phyloP scores from a whole-genome alignment of 1,140 invertebrate species.

The Matsumurasca onukii region DNA sequence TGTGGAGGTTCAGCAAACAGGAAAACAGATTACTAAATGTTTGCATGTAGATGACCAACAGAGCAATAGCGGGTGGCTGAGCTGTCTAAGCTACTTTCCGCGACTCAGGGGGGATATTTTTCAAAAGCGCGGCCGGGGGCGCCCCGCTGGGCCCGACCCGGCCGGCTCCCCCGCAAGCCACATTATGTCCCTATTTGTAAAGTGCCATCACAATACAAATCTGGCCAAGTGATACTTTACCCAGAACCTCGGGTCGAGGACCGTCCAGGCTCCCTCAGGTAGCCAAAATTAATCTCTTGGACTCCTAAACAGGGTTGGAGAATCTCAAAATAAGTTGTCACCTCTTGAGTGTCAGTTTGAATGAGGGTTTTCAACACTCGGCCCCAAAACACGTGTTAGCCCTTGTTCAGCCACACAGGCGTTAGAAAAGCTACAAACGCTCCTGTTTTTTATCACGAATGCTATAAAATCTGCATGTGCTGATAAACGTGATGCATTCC shows the following conservation, averaged over 20 bases:
- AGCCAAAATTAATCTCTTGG: background rate
- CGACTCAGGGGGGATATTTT: background rate
- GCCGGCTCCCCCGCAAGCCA: background rate
- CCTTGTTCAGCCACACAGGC: too few species aligned
- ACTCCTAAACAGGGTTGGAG: background rate
- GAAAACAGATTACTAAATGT: background rate
- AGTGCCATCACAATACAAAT: background rate
- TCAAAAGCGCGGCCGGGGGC: background rate
- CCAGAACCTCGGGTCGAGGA: background rate
- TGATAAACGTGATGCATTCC: too few species aligned
- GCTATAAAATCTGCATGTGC: too few species aligned
- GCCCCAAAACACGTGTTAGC: background rate
- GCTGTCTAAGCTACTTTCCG: background rate
- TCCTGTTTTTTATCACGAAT: too few species aligned
- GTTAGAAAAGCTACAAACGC: too few species aligned
- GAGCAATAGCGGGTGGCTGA: background rate
- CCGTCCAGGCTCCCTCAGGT: too few species aligned
- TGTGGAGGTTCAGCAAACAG: background rate
- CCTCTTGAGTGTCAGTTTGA: background rate
- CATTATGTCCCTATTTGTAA: slow-evolving; percentile 1
- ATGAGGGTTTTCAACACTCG: background rate
- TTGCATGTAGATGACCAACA: background rate
- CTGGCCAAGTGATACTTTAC: background rate
- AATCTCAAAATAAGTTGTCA: background rate
- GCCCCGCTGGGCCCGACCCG: too few species aligned